Base-by-base conservation (phyloP, 2,888 invertebrate species). In the Meiosimyza platycephala region DNA sequence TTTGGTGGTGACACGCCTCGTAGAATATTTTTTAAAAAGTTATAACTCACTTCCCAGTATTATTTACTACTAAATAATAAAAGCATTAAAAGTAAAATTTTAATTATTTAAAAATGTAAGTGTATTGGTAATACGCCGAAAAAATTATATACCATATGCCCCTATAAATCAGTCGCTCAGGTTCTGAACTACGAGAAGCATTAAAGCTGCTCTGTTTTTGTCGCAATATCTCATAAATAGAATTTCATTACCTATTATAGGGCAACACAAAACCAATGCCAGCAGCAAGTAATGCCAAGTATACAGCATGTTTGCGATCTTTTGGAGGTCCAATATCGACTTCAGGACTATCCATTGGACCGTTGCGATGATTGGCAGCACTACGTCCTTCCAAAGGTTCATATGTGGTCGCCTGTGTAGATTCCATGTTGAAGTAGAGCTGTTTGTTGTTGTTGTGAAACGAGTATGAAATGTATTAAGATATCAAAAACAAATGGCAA, bases 221-320 rank as follows among this genome's bases (percentile, higher is more conserved):
- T 1, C 22, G 3, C 3, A 28, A 28, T 28, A 28, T 28, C 28
- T 2, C 28, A 28, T 28, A 28, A 28, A 28, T 28, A 28, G 4
- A 28, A 28, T 28, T n/a, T 28, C 28, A 28, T 28, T 88, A 95
- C 95, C 95, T 96, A 90, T 96, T 96, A 88, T 96, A 97, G 12
- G 97, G 97, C 75, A 97, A 89, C 66, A 97, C 90, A 85, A 97
- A 97, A 59, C 96, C 96, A 78, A 94, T 93, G 16, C 97, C 97
- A 47, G 96, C 95, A 72, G 96, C 89, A 70, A 96, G 90, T 75
- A 97, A 78, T 13, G 87, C 86, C 78, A 87, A 78, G 74, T 88
- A 88, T 18, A 88, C 87, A 52, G 84, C 82, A 75, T 86, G 85
- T 71, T 85, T 81, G 12, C 84, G 85, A 81, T 88, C 88, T 80